Evolutionary conservation across 1,140 invertebrate genomes (phyloP).

Genomic region (Magallana ariakensis): DNA sequence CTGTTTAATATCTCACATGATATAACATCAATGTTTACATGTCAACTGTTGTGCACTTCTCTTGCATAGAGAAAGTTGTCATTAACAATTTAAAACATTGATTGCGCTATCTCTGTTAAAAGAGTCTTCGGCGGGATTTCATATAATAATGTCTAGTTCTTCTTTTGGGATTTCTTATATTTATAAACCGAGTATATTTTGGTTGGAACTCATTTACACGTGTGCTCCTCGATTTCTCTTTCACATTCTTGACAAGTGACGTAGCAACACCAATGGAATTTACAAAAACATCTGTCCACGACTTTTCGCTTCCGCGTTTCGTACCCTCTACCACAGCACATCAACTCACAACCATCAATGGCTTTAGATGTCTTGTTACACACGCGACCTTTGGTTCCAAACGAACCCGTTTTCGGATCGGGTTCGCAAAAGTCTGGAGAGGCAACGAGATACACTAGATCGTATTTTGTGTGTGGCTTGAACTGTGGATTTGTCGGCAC

Average conservation of each 20-base stretch:
- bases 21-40: background rate
- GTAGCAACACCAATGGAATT: constrained; percentile 82
- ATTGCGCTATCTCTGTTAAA: background rate
- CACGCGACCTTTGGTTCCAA: constrained; percentile 77
- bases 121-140: constrained; percentile 31
- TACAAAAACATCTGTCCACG: constrained; percentile 84
- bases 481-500: constrained; percentile 76
- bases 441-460: constrained; percentile 94
- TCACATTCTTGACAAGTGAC: constrained; percentile 81
- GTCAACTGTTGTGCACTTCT: background rate
- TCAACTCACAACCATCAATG: constrained; percentile 81
- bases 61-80: constrained; percentile 22
- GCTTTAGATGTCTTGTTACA: constrained; percentile 80
- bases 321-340: constrained; percentile 83
- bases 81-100: background rate
- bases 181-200: background rate
- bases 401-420: constrained; percentile 82
- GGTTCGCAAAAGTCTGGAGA: constrained; percentile 97
- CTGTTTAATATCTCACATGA: background rate
- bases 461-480: constrained; percentile 79
- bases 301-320: constrained; percentile 83
- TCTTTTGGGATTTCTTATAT: background rate
- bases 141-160: background rate
- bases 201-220: constrained; percentile 71
- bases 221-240: constrained; percentile 75